Evolutionary conservation across 2,113 vertebrate species (phyloP).

Genomic region (Notarius quadriscutis): DNA sequence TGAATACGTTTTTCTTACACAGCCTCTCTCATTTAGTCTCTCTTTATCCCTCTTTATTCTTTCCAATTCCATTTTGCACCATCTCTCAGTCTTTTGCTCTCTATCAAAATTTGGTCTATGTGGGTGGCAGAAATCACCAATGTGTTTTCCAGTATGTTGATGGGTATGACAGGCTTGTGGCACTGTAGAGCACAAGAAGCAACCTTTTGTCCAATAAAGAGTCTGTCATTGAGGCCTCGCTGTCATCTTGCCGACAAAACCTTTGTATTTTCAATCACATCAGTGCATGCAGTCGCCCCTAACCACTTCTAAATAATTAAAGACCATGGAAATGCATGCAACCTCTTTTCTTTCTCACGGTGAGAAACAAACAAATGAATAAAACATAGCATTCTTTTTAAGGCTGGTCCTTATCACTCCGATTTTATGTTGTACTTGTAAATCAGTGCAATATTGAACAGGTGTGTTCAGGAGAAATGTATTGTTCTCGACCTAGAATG

Average conservation of each 20-base stretch:
- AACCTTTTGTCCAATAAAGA: background rate
- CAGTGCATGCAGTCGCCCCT: background rate
- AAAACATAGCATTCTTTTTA: background rate
- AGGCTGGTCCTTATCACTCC: background rate
- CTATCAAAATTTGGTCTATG: background rate
- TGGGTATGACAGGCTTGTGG: background rate
- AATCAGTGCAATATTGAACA: background rate
- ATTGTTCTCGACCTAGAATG: background rate
- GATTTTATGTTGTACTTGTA: background rate
- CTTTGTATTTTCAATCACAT: background rate
- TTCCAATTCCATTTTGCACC: constrained; percentile 13
- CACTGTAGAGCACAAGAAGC: background rate
- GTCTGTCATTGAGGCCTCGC: background rate
- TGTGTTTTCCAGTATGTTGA: background rate
- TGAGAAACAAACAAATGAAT: background rate
- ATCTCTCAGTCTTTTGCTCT: background rate
- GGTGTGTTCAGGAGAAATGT: background rate
- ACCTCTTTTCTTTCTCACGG: background rate
- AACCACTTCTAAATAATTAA: constrained; percentile 17
- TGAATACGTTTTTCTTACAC: background rate
- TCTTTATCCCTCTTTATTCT: background rate
- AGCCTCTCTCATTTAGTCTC: constrained; percentile 10
- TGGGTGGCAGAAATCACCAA: background rate
- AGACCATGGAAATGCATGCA: background rate
- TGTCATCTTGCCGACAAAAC: background rate